Evolutionary conservation across 2,888 invertebrate genomes (phyloP).

Genomic region (Meliscaeva auricollis): DNA sequence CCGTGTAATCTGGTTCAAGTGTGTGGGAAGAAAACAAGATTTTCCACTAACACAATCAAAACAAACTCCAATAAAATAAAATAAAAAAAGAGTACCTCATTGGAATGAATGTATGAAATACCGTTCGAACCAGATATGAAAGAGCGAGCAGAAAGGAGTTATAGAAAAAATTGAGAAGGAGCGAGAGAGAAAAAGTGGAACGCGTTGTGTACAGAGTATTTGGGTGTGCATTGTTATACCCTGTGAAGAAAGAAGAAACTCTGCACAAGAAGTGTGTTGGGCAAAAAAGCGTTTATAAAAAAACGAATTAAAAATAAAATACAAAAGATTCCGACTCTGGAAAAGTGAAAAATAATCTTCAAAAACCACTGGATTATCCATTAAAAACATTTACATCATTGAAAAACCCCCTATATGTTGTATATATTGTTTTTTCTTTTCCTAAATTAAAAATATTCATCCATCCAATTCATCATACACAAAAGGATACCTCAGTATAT

Average conservation of each 20-base stretch:
- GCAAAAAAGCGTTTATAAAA: background rate
- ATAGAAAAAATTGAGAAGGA: background rate
- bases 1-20: background rate
- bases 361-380: background rate
- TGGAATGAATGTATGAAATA: background rate
- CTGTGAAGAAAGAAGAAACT: conserved; percentile 27
- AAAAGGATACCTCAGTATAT: conserved; percentile 29
- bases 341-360: background rate
- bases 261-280: conserved; percentile 24
- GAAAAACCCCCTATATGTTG: background rate
- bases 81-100: background rate
- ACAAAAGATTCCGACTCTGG: background rate
- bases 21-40: conserved; percentile 68
- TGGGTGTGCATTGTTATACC: conserved; percentile 71
- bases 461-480: conserved; percentile 4
- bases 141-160: background rate
- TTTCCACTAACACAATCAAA: conserved; percentile 48
- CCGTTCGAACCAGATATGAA: background rate
- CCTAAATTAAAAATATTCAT: background rate
- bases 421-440: background rate
- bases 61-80: background rate
- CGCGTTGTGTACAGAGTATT: conserved; percentile 54
- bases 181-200: conserved; percentile 30
- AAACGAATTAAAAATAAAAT: conserved; percentile 3
- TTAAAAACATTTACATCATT: background rate